These are phyloP conservation scores for Acrocephalus scirpaceus DNA, from an alignment of 2,797 vertebrate genomes.

Conservation along the genomic window DNA sequence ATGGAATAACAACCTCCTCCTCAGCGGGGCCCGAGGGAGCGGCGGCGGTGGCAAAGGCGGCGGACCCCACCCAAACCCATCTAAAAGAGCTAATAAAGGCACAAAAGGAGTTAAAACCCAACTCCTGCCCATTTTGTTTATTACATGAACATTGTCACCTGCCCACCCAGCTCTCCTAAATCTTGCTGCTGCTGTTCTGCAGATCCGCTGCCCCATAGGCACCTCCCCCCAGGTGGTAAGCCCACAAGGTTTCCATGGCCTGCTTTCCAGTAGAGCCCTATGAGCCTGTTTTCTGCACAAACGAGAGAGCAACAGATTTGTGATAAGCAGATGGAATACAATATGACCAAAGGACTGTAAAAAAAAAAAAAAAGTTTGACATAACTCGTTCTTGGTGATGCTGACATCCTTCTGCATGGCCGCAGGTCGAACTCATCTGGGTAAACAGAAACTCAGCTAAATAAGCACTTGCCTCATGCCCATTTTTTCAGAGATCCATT, in stretches of 20 bases:
- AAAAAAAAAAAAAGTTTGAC: rapidly evolving
- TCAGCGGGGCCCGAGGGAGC: too few species aligned
- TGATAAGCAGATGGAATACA: background rate
- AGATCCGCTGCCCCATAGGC: background rate
- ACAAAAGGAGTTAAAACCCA: too few species aligned
- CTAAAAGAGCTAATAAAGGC: too few species aligned
- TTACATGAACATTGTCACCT: background rate
- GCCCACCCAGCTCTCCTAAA: background rate
- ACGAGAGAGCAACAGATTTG: background rate
- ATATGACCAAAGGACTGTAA: background rate
- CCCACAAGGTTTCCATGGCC: background rate
- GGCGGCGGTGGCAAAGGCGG: too few species aligned
- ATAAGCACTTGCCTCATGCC: background rate
- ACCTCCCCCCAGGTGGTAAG: background rate
- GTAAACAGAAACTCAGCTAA: background rate
- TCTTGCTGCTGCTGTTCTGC: background rate
- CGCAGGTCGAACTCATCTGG: too few species aligned
- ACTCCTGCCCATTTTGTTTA: too few species aligned
- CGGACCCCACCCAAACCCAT: too few species aligned
- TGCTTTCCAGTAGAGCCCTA: background rate
- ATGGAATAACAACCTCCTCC: too few species aligned
- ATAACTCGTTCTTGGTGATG: background rate
- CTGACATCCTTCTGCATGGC: background rate
- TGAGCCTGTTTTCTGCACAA: background rate
- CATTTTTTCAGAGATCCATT: background rate